Percentiles rank a stretch among this genome's conserved stretches.
phyloP scores from a whole-genome alignment of 2,797 vertebrate genomes.

The Chaunax sp. region DNA sequence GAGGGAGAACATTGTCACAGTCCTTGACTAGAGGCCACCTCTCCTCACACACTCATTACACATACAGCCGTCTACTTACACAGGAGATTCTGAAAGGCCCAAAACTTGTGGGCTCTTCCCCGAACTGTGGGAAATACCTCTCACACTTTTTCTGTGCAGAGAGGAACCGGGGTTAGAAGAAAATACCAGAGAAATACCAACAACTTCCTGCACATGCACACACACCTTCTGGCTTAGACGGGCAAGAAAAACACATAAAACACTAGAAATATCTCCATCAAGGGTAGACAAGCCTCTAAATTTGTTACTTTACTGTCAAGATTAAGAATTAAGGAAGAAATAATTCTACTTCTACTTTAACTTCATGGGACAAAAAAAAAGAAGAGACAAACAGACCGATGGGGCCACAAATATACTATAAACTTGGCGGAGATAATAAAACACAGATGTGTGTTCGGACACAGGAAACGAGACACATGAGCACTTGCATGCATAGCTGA shows the following conservation, averaged over 20 bases:
- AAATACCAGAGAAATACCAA: slow-evolving; percentile 42
- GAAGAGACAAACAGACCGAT: too few relatives aligned
- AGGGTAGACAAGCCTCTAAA: background rate
- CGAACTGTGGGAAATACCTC: slow-evolving; percentile 91
- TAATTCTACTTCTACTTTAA: background rate
- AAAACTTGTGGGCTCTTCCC: slow-evolving; percentile 90
- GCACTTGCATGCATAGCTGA: background rate
- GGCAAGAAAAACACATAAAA: background rate
- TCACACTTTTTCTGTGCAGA: slow-evolving; percentile 96
- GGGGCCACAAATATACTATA: too few relatives aligned
- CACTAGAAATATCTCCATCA: background rate
- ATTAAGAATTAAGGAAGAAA: background rate
- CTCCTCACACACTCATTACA: background rate
- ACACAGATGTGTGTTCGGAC: too few relatives aligned
- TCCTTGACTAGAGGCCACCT: background rate
- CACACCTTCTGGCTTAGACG: too few relatives aligned
- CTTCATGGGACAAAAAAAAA: too few relatives aligned
- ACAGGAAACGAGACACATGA: too few relatives aligned
- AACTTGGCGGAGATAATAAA: too few relatives aligned
- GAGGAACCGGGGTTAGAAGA: slow-evolving; percentile 56
- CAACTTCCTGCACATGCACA: slow-evolving; percentile 49
- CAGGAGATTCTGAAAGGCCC: slow-evolving; percentile 95
- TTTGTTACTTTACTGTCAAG: background rate
- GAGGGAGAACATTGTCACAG: slow-evolving; percentile 28
- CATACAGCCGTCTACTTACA: slow-evolving; percentile 85